phyloP scores from a whole-genome alignment of 2,888 invertebrate genomes.

The Tipula vernalis region DNA sequence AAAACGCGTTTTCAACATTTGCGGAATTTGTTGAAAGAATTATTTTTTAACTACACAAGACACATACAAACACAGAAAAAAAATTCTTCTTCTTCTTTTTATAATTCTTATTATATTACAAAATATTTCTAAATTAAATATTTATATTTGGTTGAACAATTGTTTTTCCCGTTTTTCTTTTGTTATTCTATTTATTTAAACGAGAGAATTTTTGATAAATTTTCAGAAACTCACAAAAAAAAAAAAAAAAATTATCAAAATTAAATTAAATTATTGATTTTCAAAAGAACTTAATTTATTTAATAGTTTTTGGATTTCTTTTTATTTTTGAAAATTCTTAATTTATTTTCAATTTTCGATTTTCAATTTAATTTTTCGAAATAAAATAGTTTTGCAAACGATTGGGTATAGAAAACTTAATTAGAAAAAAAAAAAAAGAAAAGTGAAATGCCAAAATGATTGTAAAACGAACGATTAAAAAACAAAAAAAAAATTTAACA shows the following conservation, averaged over 20 bases:
- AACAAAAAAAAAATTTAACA: background rate
- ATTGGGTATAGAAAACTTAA: background rate
- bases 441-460: background rate
- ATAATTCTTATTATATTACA: background rate
- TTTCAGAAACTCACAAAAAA: background rate
- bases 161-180: background rate
- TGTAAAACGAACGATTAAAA: background rate
- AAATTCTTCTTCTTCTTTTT: background rate
- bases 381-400: background rate
- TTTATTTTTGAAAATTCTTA: background rate
- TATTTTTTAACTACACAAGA: background rate
- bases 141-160: background rate
- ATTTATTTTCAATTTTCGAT: background rate
- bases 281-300: background rate
- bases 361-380: background rate
- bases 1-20: background rate
- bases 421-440: background rate
- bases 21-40: background rate
- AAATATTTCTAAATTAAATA: background rate
- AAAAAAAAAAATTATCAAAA: background rate
- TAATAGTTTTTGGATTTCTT: background rate
- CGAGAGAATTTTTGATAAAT: background rate
- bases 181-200: background rate
- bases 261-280: background rate
- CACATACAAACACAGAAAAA: background rate